These are phyloP conservation scores for Apamea epomidion DNA, from an alignment of 2,888 invertebrate genomes.

Conservation along the genomic window DNA sequence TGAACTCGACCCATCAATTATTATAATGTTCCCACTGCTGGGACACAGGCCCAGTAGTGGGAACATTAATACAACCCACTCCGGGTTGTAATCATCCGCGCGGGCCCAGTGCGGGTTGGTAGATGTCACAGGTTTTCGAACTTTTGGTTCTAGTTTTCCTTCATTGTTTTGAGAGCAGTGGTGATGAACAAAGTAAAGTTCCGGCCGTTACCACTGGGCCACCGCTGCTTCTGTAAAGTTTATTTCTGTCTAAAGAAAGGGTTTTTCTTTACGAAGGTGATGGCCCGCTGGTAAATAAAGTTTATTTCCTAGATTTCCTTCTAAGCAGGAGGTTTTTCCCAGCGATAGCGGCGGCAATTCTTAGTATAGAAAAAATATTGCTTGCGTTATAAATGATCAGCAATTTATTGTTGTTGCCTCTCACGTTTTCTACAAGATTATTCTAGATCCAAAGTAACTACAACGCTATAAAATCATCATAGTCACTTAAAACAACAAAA, in stretches of 20 bases:
- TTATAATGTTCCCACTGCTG: neutral
- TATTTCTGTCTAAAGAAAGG: neutral
- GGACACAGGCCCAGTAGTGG: neutral
- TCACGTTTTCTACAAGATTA: too few species aligned
- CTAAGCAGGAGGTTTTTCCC: neutral
- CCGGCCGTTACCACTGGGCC: neutral
- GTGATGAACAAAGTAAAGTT: neutral
- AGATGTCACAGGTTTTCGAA: neutral
- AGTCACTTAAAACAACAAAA: constrained; percentile 2
- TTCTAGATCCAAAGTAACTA: neutral
- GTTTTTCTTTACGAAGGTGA: neutral
- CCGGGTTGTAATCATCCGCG: neutral
- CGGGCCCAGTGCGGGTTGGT: neutral
- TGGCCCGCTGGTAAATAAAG: neutral
- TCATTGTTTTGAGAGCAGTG: neutral
- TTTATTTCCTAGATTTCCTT: neutral
- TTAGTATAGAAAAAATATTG: neutral
- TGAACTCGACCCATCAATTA: too few species aligned
- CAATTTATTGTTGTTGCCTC: neutral
- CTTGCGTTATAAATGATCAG: neutral
- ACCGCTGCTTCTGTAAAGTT: neutral
- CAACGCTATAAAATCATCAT: neutral
- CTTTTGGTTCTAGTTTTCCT: neutral
- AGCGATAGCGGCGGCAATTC: neutral
- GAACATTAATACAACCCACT: too few species aligned